Conservation (phyloP, 2,113 vertebrate genomes). For the Takifugu bimaculatus region DNA sequence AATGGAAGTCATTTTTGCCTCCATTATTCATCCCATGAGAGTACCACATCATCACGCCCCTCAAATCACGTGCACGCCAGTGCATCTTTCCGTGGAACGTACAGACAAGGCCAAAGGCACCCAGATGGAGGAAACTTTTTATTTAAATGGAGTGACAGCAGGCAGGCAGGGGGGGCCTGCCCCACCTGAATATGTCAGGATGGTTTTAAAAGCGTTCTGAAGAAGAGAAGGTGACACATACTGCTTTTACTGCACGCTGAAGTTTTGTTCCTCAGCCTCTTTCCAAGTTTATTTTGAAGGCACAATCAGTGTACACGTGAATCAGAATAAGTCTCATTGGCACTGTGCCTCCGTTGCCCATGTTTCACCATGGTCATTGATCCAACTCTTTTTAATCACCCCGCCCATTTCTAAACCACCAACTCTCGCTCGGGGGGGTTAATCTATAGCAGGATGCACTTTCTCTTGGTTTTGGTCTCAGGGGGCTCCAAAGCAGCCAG, state of each 20-base stretch:
- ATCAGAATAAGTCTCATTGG: slow-evolving; percentile 38
- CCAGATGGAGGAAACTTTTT: slow-evolving; percentile 18
- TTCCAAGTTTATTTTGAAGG: slow-evolving; percentile 51
- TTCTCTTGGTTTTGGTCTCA: slow-evolving; percentile 75
- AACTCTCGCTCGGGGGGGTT: background rate
- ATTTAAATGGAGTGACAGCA: slow-evolving; percentile 17
- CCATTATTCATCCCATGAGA: slow-evolving; percentile 32
- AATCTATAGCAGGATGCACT: slow-evolving; percentile 72
- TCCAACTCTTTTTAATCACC: slow-evolving; percentile 37
- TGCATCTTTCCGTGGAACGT: background rate
- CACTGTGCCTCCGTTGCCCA: slow-evolving; percentile 33
- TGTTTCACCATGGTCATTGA: slow-evolving; percentile 37
- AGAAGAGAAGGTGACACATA: slow-evolving; percentile 39
- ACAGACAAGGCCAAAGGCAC: slow-evolving; percentile 22
- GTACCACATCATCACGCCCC: slow-evolving; percentile 44
- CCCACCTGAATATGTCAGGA: slow-evolving; percentile 51
- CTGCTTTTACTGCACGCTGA: slow-evolving; percentile 37
- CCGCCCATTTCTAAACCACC: slow-evolving; percentile 16
- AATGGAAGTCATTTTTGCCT: slow-evolving; percentile 33
- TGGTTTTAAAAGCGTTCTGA: slow-evolving; percentile 45
- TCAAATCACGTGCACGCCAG: background rate
- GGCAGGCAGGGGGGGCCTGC: slow-evolving; percentile 57
- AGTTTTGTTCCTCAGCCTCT: slow-evolving; percentile 35
- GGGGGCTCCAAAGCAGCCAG: slow-evolving; percentile 78
- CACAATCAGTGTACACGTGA: slow-evolving; percentile 51